Evolutionary conservation across 2,113 vertebrate genomes (phyloP), one percentile per base, ranked within the genome.

Genomic region (Corvus moneduloides): DNA sequence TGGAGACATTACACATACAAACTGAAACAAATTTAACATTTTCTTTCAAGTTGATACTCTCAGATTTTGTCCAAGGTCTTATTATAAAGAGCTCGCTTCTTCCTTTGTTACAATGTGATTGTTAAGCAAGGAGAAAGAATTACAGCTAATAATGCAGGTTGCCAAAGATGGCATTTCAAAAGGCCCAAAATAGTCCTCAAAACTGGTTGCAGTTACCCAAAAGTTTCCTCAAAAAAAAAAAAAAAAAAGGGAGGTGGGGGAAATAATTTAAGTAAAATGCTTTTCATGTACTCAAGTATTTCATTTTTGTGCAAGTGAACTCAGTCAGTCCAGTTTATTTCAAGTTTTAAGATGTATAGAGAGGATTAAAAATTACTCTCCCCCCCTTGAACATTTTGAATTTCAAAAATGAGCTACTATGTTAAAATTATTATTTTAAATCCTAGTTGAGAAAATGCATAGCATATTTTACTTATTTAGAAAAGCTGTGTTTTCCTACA

Each of bases 241-340:
- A 24, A 14, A 8, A 49, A 49, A 26, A 14, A 5, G 2, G 2
- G 16, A 28, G 15, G 69, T 3, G 0, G 1, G 21, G n/a, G 16
- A 66, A 74, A 76, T 73, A 13, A 14, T 74, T 46, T 44, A 52
- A 56, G 80, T 73, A 54, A 81, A 81, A 35, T 52, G 7, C 16
- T 82, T 94, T 75, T 41, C 5, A 7, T 6, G 3, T 71, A 27
- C 48, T 91, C 32, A 78, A 11, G 12, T 84, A 71, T 39, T 95
- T 84, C 0, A 32, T 55, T 89, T 76, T 87, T 83, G 11, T 61
- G 15, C 55, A 41, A 37, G 22, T 43, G 22, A 90, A 37, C 6
- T 87, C 27, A 62, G 49, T 87, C 27, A 62, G 49, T 64, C 41
- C 9, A 2, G 17, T 46, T 91, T 55, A 16, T 43, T 90, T 71